A percentile compares a stretch with the other conserved stretches of the same genome.
phyloP scores from a whole-genome alignment of 2,113 vertebrate genomes.

The Salvelinus sp. region DNA sequence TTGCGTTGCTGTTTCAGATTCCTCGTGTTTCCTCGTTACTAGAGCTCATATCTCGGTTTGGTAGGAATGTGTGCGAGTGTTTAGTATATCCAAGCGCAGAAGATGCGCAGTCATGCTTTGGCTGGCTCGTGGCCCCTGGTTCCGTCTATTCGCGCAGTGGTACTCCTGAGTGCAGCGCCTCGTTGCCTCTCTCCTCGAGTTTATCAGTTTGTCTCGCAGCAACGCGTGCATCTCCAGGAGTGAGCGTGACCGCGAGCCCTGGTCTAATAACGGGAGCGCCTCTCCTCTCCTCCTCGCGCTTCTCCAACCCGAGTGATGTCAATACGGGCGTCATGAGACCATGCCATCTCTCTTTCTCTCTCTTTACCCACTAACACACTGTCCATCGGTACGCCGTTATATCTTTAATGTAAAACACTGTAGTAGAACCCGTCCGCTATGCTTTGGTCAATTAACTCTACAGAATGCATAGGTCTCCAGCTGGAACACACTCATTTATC shows the following conservation, averaged over 20 bases:
- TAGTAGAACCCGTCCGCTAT: neutral
- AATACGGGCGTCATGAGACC: slow-evolving; percentile 67
- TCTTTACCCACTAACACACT: neutral
- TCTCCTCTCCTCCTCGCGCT: slow-evolving; percentile 56
- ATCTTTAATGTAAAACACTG: neutral
- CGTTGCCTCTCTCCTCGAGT: slow-evolving; percentile 18
- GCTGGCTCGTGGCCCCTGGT: neutral
- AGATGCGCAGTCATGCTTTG: neutral
- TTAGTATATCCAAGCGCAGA: slow-evolving; percentile 5
- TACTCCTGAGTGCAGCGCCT: slow-evolving; percentile 39
- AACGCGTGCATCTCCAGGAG: slow-evolving; percentile 37
- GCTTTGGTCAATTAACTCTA: too few species aligned
- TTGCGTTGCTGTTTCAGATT: neutral
- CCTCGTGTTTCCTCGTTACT: neutral
- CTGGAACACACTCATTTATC: too few species aligned
- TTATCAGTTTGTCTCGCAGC: slow-evolving; percentile 46
- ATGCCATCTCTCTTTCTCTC: slow-evolving; percentile 6
- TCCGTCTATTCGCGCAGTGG: neutral
- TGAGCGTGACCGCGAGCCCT: slow-evolving; percentile 55
- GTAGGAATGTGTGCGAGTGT: neutral
- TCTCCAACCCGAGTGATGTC: slow-evolving; percentile 69
- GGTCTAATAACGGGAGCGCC: slow-evolving; percentile 63
- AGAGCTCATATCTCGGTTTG: neutral
- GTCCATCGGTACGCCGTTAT: neutral
- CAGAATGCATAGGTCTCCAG: too few species aligned